Conservation (phyloP, 2,797 vertebrate species). For the Bovichtus diacanthus region DNA sequence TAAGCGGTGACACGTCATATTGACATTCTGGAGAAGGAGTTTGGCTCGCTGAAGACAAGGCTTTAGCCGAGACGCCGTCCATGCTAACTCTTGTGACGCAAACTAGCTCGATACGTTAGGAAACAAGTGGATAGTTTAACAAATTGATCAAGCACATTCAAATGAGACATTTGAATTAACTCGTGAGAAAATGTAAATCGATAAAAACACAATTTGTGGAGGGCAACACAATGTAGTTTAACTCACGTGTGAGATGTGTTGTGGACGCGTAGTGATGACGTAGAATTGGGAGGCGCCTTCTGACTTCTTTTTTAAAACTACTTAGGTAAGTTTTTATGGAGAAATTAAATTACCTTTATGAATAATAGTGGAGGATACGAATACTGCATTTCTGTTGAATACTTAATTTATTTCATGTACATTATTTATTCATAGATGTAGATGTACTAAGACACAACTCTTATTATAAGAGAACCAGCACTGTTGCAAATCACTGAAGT, state of each 20-base stretch:
- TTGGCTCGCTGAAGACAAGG: not conserved
- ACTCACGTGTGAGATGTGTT: conserved; percentile 67
- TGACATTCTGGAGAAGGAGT: not conserved
- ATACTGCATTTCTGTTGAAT: too few relatives aligned
- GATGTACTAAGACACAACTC: too few relatives aligned
- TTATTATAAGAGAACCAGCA: too few relatives aligned
- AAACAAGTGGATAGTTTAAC: not conserved
- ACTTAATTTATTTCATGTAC: too few relatives aligned
- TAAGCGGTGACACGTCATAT: rapidly evolving
- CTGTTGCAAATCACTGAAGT: too few relatives aligned
- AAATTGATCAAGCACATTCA: rapidly evolving
- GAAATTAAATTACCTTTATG: too few relatives aligned
- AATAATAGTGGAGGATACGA: too few relatives aligned
- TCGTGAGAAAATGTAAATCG: rapidly evolving
- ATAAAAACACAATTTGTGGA: not conserved
- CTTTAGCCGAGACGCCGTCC: not conserved
- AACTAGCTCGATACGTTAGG: not conserved
- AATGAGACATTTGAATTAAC: rapidly evolving
- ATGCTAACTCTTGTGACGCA: not conserved
- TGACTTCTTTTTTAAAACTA: not conserved
- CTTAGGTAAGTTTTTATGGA: too few relatives aligned
- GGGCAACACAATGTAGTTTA: not conserved
- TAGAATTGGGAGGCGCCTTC: rapidly evolving
- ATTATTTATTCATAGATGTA: too few relatives aligned
- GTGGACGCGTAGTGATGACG: conserved; percentile 70